phyloP scores from a whole-genome alignment of 35 echinoderm and acorn worm species.

The Ptychodera flava region DNA sequence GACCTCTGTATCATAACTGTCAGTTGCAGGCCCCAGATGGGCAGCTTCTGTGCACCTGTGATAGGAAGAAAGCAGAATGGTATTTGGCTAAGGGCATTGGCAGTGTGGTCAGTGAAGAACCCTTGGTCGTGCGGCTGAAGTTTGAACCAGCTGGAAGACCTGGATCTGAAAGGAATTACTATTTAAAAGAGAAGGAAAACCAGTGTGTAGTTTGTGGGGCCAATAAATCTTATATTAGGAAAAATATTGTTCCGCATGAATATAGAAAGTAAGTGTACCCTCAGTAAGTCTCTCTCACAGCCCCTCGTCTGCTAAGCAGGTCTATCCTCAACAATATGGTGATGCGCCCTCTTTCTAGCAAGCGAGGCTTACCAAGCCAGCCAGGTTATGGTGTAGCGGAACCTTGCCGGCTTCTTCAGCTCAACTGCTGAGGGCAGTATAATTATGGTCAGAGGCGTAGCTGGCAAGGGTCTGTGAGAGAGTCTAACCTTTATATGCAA shows the following conservation, averaged over 20 bases:
- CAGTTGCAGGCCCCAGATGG: conserved; percentile 70
- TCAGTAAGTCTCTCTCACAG: neutral
- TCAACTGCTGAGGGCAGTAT: too few relatives aligned
- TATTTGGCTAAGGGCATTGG: conserved; percentile 81
- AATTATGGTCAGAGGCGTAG: too few relatives aligned
- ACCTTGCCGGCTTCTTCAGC: too few relatives aligned
- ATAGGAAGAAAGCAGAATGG: conserved; percentile 82
- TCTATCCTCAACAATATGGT: too few relatives aligned
- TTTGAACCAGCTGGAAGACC: conserved; percentile 83
- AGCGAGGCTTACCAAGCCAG: too few relatives aligned
- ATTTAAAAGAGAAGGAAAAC: conserved; percentile 78
- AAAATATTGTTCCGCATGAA: conserved; percentile 92
- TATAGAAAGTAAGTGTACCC: conserved; percentile 64
- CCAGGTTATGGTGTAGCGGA: too few relatives aligned
- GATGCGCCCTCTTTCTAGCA: too few relatives aligned
- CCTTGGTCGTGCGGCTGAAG: conserved; percentile 50
- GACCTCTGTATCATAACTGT: conserved; percentile 87
- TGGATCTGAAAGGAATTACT: conserved; percentile 72
- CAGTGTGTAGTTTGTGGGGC: conserved; percentile 85
- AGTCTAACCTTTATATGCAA: too few relatives aligned
- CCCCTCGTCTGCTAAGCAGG: too few relatives aligned
- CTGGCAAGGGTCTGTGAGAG: too few relatives aligned
- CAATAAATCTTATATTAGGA: conserved; percentile 69
- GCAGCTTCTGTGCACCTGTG: conserved; percentile 56
- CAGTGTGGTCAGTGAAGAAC: conserved; percentile 42